Evolutionary conservation across 2,113 vertebrate species (phyloP).

Genomic region (Etheostoma spectabile): DNA sequence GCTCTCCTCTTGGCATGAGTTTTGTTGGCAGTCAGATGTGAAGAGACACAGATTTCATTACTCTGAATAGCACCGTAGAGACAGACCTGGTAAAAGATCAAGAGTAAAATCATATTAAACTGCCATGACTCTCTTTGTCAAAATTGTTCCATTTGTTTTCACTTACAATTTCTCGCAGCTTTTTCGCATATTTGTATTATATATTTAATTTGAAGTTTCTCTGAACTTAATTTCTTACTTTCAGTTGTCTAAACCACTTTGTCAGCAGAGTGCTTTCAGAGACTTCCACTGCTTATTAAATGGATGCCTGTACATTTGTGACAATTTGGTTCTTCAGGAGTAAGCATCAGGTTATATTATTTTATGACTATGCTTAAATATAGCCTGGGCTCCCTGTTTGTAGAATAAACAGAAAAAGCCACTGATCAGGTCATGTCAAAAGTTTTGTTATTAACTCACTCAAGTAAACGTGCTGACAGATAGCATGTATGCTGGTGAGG

Average conservation of each 20-base stretch:
- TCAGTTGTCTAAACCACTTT: constrained; percentile 36
- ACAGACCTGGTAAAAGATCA: constrained; percentile 52
- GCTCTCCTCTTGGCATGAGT: constrained; percentile 35
- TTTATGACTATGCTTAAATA: constrained; percentile 58
- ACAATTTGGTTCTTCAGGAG: constrained; percentile 24
- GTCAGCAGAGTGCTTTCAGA: constrained; percentile 34
- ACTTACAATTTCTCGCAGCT: constrained; percentile 24
- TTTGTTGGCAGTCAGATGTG: constrained; percentile 55
- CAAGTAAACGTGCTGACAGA: constrained; percentile 46
- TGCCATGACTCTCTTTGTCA: constrained; percentile 56
- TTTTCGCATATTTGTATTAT: constrained; percentile 55
- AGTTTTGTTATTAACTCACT: constrained; percentile 70
- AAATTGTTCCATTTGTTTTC: constrained; percentile 48
- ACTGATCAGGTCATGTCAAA: constrained; percentile 48
- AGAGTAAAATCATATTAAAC: constrained; percentile 53
- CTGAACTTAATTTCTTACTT: constrained; percentile 62
- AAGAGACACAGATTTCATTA: constrained; percentile 45
- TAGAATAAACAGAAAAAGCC: constrained; percentile 46
- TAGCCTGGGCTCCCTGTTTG: constrained; percentile 51
- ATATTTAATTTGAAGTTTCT: constrained; percentile 58
- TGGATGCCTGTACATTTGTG: constrained; percentile 23
- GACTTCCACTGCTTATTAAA: constrained; percentile 38
- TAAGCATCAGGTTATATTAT: constrained; percentile 22
- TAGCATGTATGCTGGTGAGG: constrained; percentile 53
- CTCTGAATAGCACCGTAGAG: constrained; percentile 39